phyloP scores from a whole-genome alignment of 2,797 vertebrate genomes.

The Orestias chungarensis region DNA sequence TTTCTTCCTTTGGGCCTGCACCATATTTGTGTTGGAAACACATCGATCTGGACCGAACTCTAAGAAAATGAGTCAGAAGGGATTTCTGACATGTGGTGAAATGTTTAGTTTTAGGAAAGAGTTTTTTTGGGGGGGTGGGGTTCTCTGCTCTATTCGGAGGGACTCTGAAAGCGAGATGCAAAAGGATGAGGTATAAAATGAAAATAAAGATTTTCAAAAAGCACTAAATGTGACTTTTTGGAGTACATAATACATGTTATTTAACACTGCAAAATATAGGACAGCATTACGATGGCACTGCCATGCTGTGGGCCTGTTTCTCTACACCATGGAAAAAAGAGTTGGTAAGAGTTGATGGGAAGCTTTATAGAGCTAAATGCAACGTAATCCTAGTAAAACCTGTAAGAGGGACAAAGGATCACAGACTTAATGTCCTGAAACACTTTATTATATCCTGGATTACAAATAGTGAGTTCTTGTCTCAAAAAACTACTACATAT shows the following conservation, averaged over 20 bases:
- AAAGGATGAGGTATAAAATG: background rate
- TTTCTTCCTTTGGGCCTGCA: background rate
- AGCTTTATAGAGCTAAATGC: background rate
- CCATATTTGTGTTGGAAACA: background rate
- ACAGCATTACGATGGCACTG: background rate
- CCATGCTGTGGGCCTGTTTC: background rate
- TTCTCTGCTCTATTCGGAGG: background rate
- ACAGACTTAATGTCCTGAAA: background rate
- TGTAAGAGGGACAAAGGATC: background rate
- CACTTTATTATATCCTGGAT: background rate
- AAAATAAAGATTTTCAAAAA: background rate
- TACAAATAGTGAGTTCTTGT: background rate
- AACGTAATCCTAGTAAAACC: too few species aligned
- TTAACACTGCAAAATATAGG: background rate
- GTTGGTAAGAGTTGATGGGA: background rate
- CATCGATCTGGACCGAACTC: constrained; percentile 2
- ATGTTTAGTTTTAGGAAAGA: background rate
- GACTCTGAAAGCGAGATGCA: background rate
- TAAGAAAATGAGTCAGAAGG: background rate
- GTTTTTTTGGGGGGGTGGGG: too few species aligned
- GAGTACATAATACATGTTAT: background rate
- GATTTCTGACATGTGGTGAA: background rate
- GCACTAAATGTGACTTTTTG: background rate
- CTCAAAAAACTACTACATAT: background rate
- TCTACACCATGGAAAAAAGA: background rate